Base-by-base conservation (phyloP, 1,140 invertebrate species). In the Lerema accius region DNA sequence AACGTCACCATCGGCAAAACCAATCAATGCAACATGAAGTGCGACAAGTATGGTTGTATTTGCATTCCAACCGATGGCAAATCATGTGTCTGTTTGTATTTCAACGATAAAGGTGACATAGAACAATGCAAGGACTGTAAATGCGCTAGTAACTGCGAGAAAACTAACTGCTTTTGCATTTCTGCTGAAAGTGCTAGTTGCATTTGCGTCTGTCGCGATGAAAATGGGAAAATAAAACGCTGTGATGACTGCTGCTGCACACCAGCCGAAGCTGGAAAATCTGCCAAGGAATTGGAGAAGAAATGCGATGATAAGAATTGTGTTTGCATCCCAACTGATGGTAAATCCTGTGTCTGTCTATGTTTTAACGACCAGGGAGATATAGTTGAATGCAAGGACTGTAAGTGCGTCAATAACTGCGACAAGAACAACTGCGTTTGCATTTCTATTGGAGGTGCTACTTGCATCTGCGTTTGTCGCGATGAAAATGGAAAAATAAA, bases 11-110 rank as follows among this genome's bases (percentile, higher is more conserved):
- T 61, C 4, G 39, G 42, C 35, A 77, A 77, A 13, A 15, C 48
- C 16, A 64, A 42, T n/a, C 80, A 50, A 63, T 67, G 63, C 64
- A 49, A 58, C 45, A 67, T 59, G 50, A 56, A 65, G 42, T 76
- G 69, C 15, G 59, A 67, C 19, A 76, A 71, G 11, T 13, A 48
- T 7, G 40, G 51, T 5, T 78, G 76, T 28, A 42, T 68, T 5
- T 77, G 78, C 46, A 64, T 78, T 14, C 39, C 19, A 16, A 78
- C 75, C 4, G 43, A 71, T 5, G 79, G 73, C 15, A 67, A 76
- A n/a, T 17, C 59, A 13, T 76, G 69, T 17, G 17, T 80, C 42
- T 78, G 76, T 32, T 46, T 78, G 7, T 72, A 63, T 37, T 10
- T 67, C 9, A 61, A 81, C 46, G 59, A 40, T 0, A 66, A 73